These are phyloP conservation scores for Meda fulgida DNA, from an alignment of 2,797 vertebrate genomes.

Conservation along the genomic window DNA sequence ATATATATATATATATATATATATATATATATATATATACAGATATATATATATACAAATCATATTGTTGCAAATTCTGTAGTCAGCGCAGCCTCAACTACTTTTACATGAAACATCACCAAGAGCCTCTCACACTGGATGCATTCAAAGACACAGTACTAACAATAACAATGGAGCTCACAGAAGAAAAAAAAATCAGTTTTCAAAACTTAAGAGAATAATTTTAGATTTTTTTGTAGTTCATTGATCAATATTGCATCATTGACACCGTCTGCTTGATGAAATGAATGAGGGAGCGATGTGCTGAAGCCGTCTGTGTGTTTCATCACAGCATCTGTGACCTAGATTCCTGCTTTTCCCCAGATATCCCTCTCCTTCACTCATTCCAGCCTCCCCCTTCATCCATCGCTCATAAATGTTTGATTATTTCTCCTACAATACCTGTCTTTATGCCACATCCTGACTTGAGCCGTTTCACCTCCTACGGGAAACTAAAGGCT, in stretches of 20 bases:
- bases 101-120: background rate
- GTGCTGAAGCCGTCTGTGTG: constrained; percentile 64
- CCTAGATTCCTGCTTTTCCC: constrained; percentile 78
- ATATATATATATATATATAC: background rate
- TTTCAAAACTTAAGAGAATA: background rate
- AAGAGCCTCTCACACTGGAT: background rate
- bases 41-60: background rate
- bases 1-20: too few relatives aligned
- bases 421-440: constrained; percentile 80
- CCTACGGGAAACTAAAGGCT: background rate
- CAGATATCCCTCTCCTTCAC: constrained; percentile 41
- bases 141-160: background rate
- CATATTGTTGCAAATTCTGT: background rate
- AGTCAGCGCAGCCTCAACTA: background rate
- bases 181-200: background rate
- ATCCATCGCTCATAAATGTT: constrained; percentile 81
- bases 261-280: background rate
- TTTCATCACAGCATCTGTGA: constrained; percentile 74
- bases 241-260: background rate
- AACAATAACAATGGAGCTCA: background rate
- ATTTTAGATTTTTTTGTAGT: background rate
- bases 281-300: constrained; percentile 15
- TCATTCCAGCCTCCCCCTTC: constrained; percentile 54
- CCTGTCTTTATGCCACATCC: constrained; percentile 71
- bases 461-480: constrained; percentile 61